These are phyloP conservation scores for Sebastes umbrosus DNA, from an alignment of 2,797 vertebrate genomes.

Conservation along the genomic window DNA sequence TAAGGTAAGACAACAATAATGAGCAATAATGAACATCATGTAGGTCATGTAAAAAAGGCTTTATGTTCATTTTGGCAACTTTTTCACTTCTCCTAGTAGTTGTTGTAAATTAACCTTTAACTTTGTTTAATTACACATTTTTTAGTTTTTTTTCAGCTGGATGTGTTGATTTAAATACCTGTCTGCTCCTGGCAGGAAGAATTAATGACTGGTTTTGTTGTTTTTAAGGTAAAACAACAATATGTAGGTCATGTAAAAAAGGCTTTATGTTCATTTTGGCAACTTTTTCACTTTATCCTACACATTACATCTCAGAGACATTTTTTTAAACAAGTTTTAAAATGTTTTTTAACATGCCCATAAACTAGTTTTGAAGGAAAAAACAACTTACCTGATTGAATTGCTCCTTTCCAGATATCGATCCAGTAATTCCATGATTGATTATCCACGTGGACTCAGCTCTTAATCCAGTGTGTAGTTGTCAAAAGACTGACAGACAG, in stretches of 20 bases:
- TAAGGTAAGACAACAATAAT: background rate
- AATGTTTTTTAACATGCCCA: background rate
- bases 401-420: slow-evolving; percentile 71
- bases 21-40: background rate
- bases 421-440: slow-evolving; percentile 70
- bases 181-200: background rate
- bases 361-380: rapidly evolving
- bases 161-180: background rate
- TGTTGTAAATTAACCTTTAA: background rate
- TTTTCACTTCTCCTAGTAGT: background rate
- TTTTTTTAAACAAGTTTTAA: background rate
- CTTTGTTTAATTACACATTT: background rate
- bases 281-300: background rate
- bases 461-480: background rate
- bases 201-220: background rate
- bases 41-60: background rate
- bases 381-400: slow-evolving; percentile 52
- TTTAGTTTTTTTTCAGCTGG: background rate
- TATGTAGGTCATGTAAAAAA: background rate
- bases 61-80: background rate
- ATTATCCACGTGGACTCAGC: background rate
- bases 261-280: background rate
- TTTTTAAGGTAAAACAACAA: background rate
- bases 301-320: background rate
- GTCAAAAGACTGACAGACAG: background rate